Conservation (phyloP, 2,113 vertebrate species). For the Rallus limicola region DNA sequence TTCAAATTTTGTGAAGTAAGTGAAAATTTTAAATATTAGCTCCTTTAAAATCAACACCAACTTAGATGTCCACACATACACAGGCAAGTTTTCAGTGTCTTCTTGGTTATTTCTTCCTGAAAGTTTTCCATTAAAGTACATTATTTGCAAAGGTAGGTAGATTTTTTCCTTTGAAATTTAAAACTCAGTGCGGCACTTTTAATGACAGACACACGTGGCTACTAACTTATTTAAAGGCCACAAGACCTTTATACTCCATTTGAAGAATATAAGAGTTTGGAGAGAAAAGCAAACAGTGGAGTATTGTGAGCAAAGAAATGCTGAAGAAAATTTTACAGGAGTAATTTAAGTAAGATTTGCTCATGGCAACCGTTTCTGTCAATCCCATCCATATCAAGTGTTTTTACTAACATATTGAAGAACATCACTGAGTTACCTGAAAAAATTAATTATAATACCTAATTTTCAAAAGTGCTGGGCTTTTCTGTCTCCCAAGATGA, state of each 20-base stretch:
- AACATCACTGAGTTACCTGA: not conserved
- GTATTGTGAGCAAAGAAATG: not conserved
- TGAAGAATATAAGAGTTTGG: not conserved
- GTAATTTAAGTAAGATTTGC: not conserved
- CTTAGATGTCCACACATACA: not conserved
- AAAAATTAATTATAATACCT: not conserved
- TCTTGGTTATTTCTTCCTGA: not conserved
- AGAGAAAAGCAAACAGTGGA: not conserved
- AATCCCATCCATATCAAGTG: not conserved
- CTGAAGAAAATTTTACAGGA: not conserved
- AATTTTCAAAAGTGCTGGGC: not conserved
- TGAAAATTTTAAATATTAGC: not conserved
- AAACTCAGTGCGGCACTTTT: not conserved
- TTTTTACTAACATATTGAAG: not conserved
- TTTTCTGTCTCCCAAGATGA: not conserved
- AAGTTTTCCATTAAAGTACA: not conserved
- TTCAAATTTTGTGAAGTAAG: not conserved
- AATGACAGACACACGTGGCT: not conserved
- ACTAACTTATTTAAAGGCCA: not conserved
- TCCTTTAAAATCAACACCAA: not conserved
- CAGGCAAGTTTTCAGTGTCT: not conserved
- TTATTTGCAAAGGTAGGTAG: not conserved
- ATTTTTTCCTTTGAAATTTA: not conserved
- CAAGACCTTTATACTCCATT: not conserved
- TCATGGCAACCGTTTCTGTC: not conserved